Percentiles rank a stretch among this genome's conserved stretches.
These are phyloP conservation scores for Himalopsyche anomala DNA, from an alignment of 2,888 invertebrate genomes.

Conservation along the genomic window DNA sequence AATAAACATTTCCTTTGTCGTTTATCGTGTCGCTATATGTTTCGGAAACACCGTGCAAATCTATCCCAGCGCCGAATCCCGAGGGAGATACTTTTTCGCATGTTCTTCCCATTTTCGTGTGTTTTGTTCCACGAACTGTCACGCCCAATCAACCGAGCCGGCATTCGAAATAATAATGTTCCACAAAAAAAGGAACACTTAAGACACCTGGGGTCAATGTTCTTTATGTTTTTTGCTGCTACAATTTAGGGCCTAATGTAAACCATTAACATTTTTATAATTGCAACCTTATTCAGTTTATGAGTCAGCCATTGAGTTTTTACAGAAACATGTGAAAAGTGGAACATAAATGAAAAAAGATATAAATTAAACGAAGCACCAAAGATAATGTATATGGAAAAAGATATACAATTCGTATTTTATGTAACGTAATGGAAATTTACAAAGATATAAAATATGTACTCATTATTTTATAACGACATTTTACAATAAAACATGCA, in stretches of 20 bases:
- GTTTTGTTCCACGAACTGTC: conserved; percentile 65
- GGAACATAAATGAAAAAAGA: too few species aligned
- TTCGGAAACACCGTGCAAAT: conserved; percentile 48
- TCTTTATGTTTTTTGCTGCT: conserved; percentile 33
- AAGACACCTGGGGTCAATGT: conserved; percentile 57
- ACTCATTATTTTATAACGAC: too few species aligned
- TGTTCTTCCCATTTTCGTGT: conserved; percentile 61
- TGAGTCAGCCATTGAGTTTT: background rate
- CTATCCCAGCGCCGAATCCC: conserved; percentile 59
- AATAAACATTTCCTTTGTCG: background rate
- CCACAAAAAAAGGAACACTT: conserved; percentile 45
- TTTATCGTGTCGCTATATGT: background rate
- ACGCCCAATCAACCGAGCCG: conserved; percentile 64
- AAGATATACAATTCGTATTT: too few species aligned
- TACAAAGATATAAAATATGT: too few species aligned
- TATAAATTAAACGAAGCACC: too few species aligned
- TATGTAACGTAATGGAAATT: too few species aligned
- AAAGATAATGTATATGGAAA: too few species aligned
- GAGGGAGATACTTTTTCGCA: conserved; percentile 63
- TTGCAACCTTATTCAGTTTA: conserved; percentile 20
- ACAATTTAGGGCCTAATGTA: conserved; percentile 11
- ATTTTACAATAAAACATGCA: too few species aligned
- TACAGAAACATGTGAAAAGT: too few species aligned
- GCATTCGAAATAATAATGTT: conserved; percentile 62
- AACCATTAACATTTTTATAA: conserved; percentile 34